phyloP scores from a whole-genome alignment of 1,140 invertebrate genomes.

The Drosophila dunni region DNA sequence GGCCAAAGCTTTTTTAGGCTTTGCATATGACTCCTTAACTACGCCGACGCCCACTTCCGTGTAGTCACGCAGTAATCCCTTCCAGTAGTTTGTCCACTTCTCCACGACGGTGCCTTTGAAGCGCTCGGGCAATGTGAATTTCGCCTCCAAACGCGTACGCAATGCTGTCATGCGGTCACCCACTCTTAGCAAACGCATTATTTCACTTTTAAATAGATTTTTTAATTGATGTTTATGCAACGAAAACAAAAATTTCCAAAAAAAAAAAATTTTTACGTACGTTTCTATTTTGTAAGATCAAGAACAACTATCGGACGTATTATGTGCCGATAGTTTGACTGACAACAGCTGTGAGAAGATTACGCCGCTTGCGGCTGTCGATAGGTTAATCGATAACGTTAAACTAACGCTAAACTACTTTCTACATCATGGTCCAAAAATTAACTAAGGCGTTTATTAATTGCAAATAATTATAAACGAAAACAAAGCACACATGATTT shows the following conservation, averaged over 20 bases:
- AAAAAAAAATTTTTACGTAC: constrained; percentile 21
- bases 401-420: too few relatives aligned
- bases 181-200: constrained; percentile 59
- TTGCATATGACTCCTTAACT: constrained; percentile 86
- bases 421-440: too few relatives aligned
- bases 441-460: neutral
- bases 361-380: constrained; percentile 17
- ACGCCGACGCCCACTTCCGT: constrained; percentile 86
- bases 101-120: constrained; percentile 88
- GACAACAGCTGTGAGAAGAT: neutral
- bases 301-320: constrained; percentile 30
- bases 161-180: constrained; percentile 62
- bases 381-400: neutral
- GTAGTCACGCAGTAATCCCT: constrained; percentile 87
- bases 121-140: constrained; percentile 84
- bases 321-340: constrained; percentile 23
- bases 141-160: constrained; percentile 52
- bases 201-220: constrained; percentile 13
- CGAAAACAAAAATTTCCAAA: constrained; percentile 14
- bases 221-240: constrained; percentile 49
- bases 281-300: neutral
- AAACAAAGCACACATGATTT: neutral
- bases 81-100: constrained; percentile 88
- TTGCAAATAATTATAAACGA: neutral
- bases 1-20: constrained; percentile 86